Percentiles rank a stretch among this genome's conserved stretches.
Conservation (phyloP, 2,888 invertebrate species). For the Cerastoderma edule region DNA sequence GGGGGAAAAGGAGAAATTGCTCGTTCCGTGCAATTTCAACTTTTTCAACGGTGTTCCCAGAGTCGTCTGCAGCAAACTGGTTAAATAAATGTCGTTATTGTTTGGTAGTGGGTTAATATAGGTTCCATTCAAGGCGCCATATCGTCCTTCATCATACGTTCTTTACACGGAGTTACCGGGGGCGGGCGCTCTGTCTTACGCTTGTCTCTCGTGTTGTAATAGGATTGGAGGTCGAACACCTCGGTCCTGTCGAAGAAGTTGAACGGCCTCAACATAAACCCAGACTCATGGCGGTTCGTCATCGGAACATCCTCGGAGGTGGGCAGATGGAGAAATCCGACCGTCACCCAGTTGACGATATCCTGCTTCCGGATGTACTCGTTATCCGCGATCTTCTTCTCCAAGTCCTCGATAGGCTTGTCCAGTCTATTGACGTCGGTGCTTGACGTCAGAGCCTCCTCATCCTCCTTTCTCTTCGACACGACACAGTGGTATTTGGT, state of each 20-base stretch:
- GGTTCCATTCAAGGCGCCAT: too few species aligned
- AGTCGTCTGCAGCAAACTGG: too few species aligned
- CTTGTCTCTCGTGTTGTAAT: slow-evolving; percentile 39
- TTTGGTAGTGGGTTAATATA: too few species aligned
- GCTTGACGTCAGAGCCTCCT: slow-evolving; percentile 55
- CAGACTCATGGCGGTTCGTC: slow-evolving; percentile 63
- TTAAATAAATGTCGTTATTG: too few species aligned
- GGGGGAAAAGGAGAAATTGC: too few species aligned
- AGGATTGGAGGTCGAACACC: slow-evolving; percentile 62
- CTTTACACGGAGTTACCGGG: slow-evolving; percentile 34
- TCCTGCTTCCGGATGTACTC: slow-evolving; percentile 65
- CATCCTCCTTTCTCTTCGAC: slow-evolving; percentile 64
- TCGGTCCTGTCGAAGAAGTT: slow-evolving; percentile 69
- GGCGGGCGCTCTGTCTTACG: slow-evolving; percentile 42
- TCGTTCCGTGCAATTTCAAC: too few species aligned
- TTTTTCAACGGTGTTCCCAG: too few species aligned
- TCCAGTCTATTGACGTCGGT: slow-evolving; percentile 56
- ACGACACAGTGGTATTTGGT: slow-evolving; percentile 66
- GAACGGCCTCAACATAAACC: slow-evolving; percentile 67
- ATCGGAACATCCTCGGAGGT: slow-evolving; percentile 68
- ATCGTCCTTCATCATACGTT: slow-evolving; percentile 12
- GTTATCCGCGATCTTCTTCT: slow-evolving; percentile 56
- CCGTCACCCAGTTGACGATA: slow-evolving; percentile 67
- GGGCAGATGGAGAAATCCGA: slow-evolving; percentile 69
- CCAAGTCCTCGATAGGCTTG: slow-evolving; percentile 56